Evolutionary conservation across 2,797 vertebrate species (phyloP).

Genomic region (Dallia pectoralis): DNA sequence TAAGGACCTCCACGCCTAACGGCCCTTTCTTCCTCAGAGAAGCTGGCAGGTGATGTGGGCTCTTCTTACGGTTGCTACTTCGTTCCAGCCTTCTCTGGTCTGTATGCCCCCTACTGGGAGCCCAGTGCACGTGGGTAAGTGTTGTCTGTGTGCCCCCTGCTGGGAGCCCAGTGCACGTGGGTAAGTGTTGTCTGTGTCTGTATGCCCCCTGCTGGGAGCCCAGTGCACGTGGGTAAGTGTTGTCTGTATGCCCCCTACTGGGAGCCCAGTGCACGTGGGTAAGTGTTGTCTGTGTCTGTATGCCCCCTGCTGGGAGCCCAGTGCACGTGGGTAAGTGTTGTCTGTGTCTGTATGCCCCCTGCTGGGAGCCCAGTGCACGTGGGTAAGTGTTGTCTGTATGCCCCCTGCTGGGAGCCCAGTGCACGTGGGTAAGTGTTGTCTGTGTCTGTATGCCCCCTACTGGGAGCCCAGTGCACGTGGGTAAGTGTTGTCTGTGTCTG

Average conservation of each 20-base stretch:
- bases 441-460: constrained; percentile 71
- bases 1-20: constrained; percentile 68
- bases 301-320: constrained; percentile 96
- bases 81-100: constrained; percentile 95
- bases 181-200: constrained; percentile 69
- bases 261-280: constrained; percentile 95
- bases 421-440: constrained; percentile 85
- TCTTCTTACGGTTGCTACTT: constrained; percentile 97
- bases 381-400: constrained; percentile 79
- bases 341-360: constrained; percentile 55
- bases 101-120: constrained; percentile 97
- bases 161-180: constrained; percentile 95
- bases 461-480: constrained; percentile 95
- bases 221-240: constrained; percentile 90
- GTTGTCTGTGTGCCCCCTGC: constrained; percentile 65
- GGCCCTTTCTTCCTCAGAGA: constrained; percentile 72
- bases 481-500: constrained; percentile 69
- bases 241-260: constrained; percentile 78
- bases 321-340: constrained; percentile 87
- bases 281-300: constrained; percentile 53
- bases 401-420: constrained; percentile 94
- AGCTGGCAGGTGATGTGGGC: constrained; percentile 87
- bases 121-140: constrained; percentile 93
- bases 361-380: constrained; percentile 94
- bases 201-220: constrained; percentile 97